Conservation (phyloP, 2,797 vertebrate genomes). For the Lycodopsis pacificus region DNA sequence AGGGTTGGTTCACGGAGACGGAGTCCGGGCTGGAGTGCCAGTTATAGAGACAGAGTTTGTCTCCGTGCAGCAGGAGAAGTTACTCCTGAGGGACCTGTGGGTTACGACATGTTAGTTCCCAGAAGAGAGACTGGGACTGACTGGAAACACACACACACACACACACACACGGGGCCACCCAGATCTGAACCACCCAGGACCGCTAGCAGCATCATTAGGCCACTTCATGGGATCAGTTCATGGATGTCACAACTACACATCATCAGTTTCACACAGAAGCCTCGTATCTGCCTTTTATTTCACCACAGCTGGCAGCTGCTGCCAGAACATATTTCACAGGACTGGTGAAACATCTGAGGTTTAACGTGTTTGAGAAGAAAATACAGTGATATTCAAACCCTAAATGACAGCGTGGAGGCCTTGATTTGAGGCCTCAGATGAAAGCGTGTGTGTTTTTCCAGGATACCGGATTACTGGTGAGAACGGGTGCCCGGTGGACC, state of each 20-base stretch:
- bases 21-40: conserved; percentile 1
- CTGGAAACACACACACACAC: conserved; percentile 69
- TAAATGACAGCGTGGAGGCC: conserved; percentile 3
- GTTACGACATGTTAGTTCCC: conserved; percentile 71
- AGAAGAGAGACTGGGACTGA: conserved; percentile 70
- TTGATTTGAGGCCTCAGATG: neutral
- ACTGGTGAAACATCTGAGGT: neutral
- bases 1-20: conserved; percentile 53
- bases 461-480: conserved; percentile 17
- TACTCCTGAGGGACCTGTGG: conserved; percentile 63
- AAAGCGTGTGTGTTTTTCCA: neutral
- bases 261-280: conserved; percentile 46
- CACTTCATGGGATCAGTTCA: conserved; percentile 47
- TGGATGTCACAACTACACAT: conserved; percentile 47
- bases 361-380: neutral
- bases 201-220: conserved; percentile 42
- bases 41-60: conserved; percentile 4
- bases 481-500: too few relatives aligned
- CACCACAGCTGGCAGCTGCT: conserved; percentile 32
- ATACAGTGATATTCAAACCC: conserved; percentile 10
- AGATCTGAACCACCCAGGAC: conserved; percentile 70
- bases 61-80: conserved; percentile 42
- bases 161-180: conserved; percentile 68
- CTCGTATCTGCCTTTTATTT: conserved; percentile 39
- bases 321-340: neutral